phyloP scores from a whole-genome alignment of 2,797 vertebrate genomes.

The Ataeniobius toweri region DNA sequence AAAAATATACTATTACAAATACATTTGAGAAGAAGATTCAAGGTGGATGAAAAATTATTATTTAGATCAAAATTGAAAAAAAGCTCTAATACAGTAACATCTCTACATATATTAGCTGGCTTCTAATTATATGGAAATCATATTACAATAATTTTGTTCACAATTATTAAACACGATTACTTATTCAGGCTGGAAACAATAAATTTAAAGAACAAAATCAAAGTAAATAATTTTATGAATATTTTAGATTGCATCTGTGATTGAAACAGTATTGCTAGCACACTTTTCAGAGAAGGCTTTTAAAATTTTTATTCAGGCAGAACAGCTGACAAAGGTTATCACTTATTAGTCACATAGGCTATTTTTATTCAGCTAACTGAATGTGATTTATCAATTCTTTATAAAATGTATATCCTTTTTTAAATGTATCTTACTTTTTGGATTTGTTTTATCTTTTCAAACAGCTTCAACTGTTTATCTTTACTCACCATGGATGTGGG shows the following conservation, averaged over 20 bases:
- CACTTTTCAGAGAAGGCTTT: neutral
- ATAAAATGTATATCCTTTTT: neutral
- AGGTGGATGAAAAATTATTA: neutral
- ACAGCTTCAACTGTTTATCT: slow-evolving; percentile 34
- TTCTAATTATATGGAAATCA: too few species aligned
- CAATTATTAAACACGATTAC: neutral
- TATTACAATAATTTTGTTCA: neutral
- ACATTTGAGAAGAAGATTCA: neutral
- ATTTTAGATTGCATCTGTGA: neutral
- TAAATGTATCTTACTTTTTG: neutral
- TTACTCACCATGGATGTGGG: slow-evolving; percentile 32
- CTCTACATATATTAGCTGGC: too few species aligned
- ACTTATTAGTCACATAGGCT: neutral
- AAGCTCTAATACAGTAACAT: too few species aligned
- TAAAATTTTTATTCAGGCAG: neutral
- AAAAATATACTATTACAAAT: neutral
- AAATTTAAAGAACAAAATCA: neutral
- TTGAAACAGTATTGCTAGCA: neutral
- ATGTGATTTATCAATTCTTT: neutral
- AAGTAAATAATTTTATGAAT: neutral
- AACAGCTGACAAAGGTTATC: neutral
- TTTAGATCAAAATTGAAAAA: too few species aligned
- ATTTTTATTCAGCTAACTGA: neutral
- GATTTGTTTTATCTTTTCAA: neutral
- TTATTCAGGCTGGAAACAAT: neutral